Evolutionary conservation across 2,888 invertebrate species (phyloP), one percentile per base, ranked within the genome.

Genomic region (Agrilus biguttatus): DNA sequence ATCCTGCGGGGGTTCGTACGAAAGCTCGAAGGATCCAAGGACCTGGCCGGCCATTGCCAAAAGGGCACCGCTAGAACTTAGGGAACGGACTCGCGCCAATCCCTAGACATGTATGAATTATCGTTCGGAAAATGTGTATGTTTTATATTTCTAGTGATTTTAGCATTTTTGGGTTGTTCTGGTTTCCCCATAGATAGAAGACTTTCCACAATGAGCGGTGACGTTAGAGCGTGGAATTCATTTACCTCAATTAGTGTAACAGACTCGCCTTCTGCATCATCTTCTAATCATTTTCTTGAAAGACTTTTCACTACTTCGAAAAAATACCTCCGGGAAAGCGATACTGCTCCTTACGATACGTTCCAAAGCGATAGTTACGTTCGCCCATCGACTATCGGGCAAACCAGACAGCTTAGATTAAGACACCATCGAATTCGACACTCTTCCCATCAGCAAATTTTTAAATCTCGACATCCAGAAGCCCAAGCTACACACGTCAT

Each of bases 51-150:
- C 55, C 49, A 51, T 51, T 47, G 52, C 53, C 47, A 53, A 53
- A 47, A 52, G 54, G 52, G 54, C 56, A 55, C 57, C 61, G 55
- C 59, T 55, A 58, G 52, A 48, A 43, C 44, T 46, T 48, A 47
- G 48, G 47, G 42, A 47, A 36, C 40, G 51, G 52, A 53, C 49
- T 51, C 49, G 49, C 47, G 47, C 53, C 48, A 45, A 49, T 47
- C 47, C 48, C 50, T 55, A 62, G 63, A 65, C 64, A 66, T 66
- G 65, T 63, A 58, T 62, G 61, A 56, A 60, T 55, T 63, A 61
- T 61, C 62, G 63, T 61, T 59, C 62, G 63, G 60, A 62, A 64
- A 61, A 65, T 66, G 66, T 60, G 61, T 63, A 62, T 66, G 63
- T 63, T 61, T 66, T 59, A 51, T 65, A 59, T 63, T 65, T 53